phyloP scores from a whole-genome alignment of 2,797 vertebrate genomes.

The Chrysolophus pictus region DNA sequence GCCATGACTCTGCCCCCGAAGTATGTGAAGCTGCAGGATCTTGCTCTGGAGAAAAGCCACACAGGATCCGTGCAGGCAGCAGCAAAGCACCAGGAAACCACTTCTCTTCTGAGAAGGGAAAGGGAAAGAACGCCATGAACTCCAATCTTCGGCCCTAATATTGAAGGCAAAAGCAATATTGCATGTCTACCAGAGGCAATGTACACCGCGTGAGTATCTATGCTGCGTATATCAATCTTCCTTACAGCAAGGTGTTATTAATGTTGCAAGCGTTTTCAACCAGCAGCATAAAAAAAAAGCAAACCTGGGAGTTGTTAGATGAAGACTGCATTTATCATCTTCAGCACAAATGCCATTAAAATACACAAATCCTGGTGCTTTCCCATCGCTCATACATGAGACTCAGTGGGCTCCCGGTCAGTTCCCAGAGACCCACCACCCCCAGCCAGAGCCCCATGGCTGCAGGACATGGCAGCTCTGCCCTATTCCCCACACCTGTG shows the following conservation, averaged over 20 bases:
- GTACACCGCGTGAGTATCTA: not conserved
- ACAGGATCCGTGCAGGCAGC: not conserved
- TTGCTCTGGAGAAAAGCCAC: not conserved
- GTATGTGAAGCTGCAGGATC: not conserved
- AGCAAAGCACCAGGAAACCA: not conserved
- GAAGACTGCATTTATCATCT: slow-evolving; percentile 74
- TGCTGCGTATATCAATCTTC: not conserved
- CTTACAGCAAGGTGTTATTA: not conserved
- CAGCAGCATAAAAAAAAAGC: slow-evolving; percentile 2
- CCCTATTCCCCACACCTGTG: not conserved
- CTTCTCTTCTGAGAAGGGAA: not conserved
- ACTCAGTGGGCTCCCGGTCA: not conserved
- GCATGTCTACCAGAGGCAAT: not conserved
- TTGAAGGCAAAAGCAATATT: not conserved
- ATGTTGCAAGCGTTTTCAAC: slow-evolving; percentile 7
- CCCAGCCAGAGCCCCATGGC: not conserved
- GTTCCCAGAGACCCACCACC: slow-evolving; percentile 50
- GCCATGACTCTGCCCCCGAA: accelerated
- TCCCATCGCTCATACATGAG: slow-evolving; percentile 50
- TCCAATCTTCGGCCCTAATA: not conserved
- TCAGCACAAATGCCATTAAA: slow-evolving; percentile 52
- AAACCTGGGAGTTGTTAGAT: slow-evolving; percentile 64
- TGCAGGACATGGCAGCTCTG: not conserved
- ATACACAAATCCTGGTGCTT: slow-evolving; percentile 48
- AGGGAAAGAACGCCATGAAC: not conserved